phyloP scores from a whole-genome alignment of 2,888 invertebrate genomes.

The Oscheius sp. region DNA sequence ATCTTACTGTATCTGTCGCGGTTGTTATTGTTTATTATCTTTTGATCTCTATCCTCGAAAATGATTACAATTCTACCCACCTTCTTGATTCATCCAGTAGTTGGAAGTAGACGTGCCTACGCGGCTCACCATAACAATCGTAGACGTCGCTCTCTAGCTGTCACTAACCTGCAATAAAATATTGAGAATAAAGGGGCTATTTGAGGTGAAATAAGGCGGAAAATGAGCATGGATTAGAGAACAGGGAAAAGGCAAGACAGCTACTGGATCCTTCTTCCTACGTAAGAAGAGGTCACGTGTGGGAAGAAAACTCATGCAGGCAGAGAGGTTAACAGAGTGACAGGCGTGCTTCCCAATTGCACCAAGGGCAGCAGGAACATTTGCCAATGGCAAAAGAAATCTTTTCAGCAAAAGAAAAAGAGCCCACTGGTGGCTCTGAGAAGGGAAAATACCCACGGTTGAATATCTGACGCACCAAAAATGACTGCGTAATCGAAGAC shows the following conservation, averaged over 20 bases:
- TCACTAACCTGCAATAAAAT: slow-evolving; percentile 1
- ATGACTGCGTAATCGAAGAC: too few species aligned
- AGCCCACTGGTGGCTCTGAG: too few species aligned
- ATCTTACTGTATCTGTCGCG: background rate
- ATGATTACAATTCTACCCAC: background rate
- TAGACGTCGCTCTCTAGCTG: background rate
- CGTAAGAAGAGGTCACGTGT: background rate
- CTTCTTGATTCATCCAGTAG: slow-evolving; percentile 19
- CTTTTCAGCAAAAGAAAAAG: too few species aligned
- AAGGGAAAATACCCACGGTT: too few species aligned
- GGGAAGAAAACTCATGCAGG: background rate
- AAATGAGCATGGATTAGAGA: slow-evolving; percentile 11
- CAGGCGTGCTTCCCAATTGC: too few species aligned
- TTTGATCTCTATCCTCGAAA: too few species aligned
- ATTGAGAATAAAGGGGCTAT: background rate
- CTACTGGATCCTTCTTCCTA: background rate
- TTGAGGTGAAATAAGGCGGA: background rate
- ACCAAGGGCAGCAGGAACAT: too few species aligned
- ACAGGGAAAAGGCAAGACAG: background rate
- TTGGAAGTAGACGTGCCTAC: slow-evolving; percentile 3
- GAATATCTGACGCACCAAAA: too few species aligned
- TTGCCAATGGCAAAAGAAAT: too few species aligned
- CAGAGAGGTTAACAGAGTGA: background rate
- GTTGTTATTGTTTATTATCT: too few species aligned
- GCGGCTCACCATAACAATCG: slow-evolving; percentile 24